These are phyloP conservation scores for Pogonognathellus flavescens DNA, from an alignment of 1,140 invertebrate species.

Conservation along the genomic window DNA sequence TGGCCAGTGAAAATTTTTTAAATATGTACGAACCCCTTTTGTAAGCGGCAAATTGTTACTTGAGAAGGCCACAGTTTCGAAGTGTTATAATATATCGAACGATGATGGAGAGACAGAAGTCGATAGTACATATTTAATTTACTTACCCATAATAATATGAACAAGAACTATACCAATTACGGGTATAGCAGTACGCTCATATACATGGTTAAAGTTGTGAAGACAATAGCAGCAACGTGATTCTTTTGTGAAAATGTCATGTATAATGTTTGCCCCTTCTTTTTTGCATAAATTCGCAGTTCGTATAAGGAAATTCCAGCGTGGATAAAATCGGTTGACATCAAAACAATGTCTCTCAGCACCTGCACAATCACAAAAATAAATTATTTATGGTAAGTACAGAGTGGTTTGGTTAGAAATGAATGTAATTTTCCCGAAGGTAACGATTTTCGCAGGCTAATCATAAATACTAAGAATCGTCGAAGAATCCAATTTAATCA, in stretches of 20 bases:
- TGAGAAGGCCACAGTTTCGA: no score
- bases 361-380: conserved; percentile 34
- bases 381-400: not conserved
- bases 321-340: conserved; percentile 62
- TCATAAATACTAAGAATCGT: not conserved
- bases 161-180: not conserved
- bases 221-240: conserved; percentile 11
- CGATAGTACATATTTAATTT: no score
- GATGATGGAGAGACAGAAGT: no score
- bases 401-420: not conserved
- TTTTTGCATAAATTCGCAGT: conserved; percentile 47
- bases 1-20: no score
- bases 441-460: not conserved
- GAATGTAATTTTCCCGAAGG: not conserved
- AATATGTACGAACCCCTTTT: no score
- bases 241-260: conserved; percentile 28
- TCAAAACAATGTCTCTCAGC: conserved; percentile 59
- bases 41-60: no score
- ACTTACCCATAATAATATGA: no score
- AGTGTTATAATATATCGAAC: no score
- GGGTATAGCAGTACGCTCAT: conserved; percentile 50
- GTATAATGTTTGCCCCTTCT: conserved; percentile 44
- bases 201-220: conserved; percentile 38
- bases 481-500: not conserved
- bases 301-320: conserved; percentile 54